Conservation (phyloP, 2,888 invertebrate genomes). For the Limnephilus auricula region DNA sequence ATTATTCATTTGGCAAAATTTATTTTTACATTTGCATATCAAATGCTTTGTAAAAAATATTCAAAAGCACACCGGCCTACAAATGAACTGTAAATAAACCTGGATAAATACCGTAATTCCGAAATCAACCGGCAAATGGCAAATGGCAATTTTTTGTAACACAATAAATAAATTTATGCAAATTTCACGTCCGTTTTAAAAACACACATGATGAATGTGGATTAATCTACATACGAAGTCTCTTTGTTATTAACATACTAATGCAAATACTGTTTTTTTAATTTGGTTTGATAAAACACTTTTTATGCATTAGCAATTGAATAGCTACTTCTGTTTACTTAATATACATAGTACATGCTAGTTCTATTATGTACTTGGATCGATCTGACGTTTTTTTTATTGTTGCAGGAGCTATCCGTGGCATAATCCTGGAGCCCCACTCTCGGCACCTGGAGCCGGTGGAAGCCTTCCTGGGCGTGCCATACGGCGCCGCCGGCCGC, state of each 20-base stretch:
- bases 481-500: conserved; percentile 86
- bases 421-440: conserved; percentile 83
- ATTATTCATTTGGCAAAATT: neutral
- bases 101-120: neutral
- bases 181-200: conserved; percentile 1
- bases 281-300: neutral
- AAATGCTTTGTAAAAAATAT: conserved; percentile 29
- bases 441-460: conserved; percentile 86
- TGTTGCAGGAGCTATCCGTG: conserved; percentile 81
- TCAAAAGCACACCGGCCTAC: neutral
- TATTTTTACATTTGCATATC: conserved; percentile 33
- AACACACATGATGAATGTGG: conserved; percentile 14
- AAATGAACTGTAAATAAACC: conserved; percentile 34
- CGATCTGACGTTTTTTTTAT: neutral
- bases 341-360: neutral
- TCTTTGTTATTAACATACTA: neutral
- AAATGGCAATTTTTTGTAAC: conserved; percentile 11
- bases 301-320: neutral
- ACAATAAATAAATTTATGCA: conserved; percentile 32
- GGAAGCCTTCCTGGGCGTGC: conserved; percentile 91
- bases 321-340: neutral
- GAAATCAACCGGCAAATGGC: conserved; percentile 27
- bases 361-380: neutral
- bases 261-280: neutral
- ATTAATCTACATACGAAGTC: conserved; percentile 6